Evolutionary conservation across 1,140 invertebrate species (phyloP).

Genomic region (Apocrypta bakeri): DNA sequence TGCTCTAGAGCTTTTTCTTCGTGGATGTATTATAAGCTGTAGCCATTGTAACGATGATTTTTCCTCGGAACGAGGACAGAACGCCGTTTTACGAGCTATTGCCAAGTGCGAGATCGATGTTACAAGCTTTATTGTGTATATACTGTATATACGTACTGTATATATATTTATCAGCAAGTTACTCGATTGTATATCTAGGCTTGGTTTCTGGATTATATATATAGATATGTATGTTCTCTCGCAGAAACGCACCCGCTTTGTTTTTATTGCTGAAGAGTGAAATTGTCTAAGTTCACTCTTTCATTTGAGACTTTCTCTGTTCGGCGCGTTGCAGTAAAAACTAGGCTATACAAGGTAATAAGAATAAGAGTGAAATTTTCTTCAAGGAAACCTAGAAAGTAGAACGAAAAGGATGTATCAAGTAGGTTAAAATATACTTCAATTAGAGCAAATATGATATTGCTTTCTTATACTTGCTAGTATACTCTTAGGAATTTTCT

Average conservation of each 20-base stretch:
- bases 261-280: slow-evolving; percentile 5
- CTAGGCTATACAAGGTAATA: slow-evolving; percentile 20
- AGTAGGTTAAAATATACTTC: slow-evolving; percentile 31
- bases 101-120: neutral
- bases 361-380: slow-evolving; percentile 47
- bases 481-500: too few species aligned
- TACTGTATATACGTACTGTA: too few species aligned
- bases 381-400: slow-evolving; percentile 38
- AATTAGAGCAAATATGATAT: slow-evolving; percentile 8
- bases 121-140: too few species aligned
- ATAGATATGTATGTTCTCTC: too few species aligned
- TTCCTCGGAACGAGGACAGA: neutral
- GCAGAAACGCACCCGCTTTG: neutral
- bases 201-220: neutral
- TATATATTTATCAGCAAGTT: too few species aligned
- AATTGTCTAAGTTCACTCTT: slow-evolving; percentile 38
- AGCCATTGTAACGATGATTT: too few species aligned
- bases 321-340: slow-evolving; percentile 12
- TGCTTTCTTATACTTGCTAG: neutral
- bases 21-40: too few species aligned
- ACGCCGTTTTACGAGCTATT: neutral
- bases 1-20: neutral
- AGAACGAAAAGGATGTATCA: slow-evolving; percentile 35
- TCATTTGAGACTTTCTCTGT: slow-evolving; percentile 20
- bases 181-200: neutral